Evolutionary conservation across 2,797 vertebrate genomes (phyloP).

Genomic region (Coccyzus lansbergi): DNA sequence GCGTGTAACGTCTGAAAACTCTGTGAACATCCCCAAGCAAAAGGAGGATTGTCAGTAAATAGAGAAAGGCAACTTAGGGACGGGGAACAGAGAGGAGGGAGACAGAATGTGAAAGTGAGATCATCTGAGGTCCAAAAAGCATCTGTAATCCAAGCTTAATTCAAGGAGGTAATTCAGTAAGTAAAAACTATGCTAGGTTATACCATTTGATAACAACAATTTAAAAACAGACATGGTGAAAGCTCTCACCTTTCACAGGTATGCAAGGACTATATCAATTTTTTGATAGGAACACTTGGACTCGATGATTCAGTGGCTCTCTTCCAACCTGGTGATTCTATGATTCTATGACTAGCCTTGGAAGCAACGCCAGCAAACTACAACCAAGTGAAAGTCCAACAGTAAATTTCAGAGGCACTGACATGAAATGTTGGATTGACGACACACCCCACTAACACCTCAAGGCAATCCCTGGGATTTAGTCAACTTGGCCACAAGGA

Average conservation of each 20-base stretch:
- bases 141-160: background rate
- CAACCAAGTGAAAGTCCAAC: background rate
- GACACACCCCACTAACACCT: background rate
- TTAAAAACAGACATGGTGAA: background rate
- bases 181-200: background rate
- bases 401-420: background rate
- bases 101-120: background rate
- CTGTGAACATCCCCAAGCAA: background rate
- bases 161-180: background rate
- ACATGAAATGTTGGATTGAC: background rate
- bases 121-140: background rate
- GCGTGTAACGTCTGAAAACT: background rate
- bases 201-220: background rate
- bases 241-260: background rate
- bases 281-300: too few species aligned
- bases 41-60: background rate
- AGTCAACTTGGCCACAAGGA: background rate
- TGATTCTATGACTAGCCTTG: too few species aligned
- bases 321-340: too few species aligned
- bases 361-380: background rate
- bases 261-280: too few species aligned
- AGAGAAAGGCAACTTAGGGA: background rate
- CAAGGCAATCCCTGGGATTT: background rate
- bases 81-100: background rate
- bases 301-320: too few species aligned